Conservation (phyloP, 37 sponge, comb jelly and placozoan species). For the Halisarca cf. caerulea region DNA sequence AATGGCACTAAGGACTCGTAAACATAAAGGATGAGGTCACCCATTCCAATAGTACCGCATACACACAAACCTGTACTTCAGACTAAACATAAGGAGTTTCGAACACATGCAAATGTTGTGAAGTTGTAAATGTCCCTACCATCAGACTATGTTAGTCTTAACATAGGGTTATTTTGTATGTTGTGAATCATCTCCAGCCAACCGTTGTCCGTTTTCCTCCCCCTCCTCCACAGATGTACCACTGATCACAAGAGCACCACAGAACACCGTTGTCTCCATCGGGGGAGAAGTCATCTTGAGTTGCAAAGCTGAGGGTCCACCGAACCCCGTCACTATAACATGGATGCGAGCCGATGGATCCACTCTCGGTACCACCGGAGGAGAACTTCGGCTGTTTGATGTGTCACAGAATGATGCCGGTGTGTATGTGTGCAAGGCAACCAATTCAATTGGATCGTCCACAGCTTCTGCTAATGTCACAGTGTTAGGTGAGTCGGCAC, state of each 20-base stretch:
- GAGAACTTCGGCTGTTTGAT: background rate
- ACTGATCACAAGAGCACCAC: constrained; percentile 30
- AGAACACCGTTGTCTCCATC: background rate
- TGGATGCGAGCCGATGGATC: constrained; percentile 9
- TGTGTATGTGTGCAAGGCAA: constrained; percentile 46
- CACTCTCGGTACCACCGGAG: background rate
- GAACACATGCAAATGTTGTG: too few relatives aligned
- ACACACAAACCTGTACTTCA: too few relatives aligned
- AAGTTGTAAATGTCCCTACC: too few relatives aligned
- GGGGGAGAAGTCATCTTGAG: constrained; percentile 38
- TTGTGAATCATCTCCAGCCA: too few relatives aligned
- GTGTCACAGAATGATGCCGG: constrained; percentile 26
- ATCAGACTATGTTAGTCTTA: background rate
- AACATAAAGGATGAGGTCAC: too few relatives aligned
- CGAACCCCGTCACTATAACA: constrained; percentile 4
- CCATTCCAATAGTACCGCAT: too few relatives aligned
- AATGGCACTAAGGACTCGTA: too few relatives aligned
- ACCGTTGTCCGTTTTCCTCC: too few relatives aligned
- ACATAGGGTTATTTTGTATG: background rate
- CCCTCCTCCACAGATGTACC: constrained; percentile 27
- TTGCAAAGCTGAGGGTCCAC: constrained; percentile 43
- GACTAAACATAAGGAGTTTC: too few relatives aligned
- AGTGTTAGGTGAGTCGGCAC: constrained; percentile 40
- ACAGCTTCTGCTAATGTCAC: constrained; percentile 25
- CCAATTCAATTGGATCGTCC: constrained; percentile 28